phyloP scores from a whole-genome alignment of 2,888 invertebrate genomes.

The Venusia cambrica region DNA sequence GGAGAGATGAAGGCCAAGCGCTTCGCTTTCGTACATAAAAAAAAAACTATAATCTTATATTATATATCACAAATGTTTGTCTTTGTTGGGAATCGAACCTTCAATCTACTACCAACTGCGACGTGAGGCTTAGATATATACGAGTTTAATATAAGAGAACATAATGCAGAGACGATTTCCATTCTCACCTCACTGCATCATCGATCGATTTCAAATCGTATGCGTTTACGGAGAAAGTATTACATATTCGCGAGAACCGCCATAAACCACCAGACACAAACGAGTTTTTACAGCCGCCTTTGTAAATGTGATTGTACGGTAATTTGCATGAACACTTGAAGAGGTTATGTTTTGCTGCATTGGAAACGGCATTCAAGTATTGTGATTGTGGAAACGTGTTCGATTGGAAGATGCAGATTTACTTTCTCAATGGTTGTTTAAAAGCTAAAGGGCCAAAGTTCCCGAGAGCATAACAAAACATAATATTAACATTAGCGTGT shows the following conservation, averaged over 20 bases:
- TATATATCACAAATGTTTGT: too few relatives aligned
- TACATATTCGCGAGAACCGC: conserved; percentile 29
- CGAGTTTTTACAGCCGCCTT: conserved; percentile 34
- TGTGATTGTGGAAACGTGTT: conserved; percentile 13
- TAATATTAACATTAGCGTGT: too few relatives aligned
- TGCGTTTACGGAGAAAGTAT: conserved; percentile 51
- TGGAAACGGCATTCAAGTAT: conserved; percentile 16
- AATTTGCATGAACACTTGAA: conserved; percentile 26
- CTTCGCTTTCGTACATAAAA: conserved; percentile 1
- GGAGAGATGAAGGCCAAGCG: too few relatives aligned
- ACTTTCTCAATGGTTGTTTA: conserved; percentile 8
- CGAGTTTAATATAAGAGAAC: too few relatives aligned
- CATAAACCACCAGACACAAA: conserved; percentile 31
- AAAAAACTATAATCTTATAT: conserved; percentile 18
- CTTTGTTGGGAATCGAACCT: too few relatives aligned
- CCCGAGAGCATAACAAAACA: too few relatives aligned
- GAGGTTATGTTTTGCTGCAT: conserved; percentile 16
- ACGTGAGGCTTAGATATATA: too few relatives aligned
- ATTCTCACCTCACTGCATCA: conserved; percentile 21
- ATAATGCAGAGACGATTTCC: conserved; percentile 23
- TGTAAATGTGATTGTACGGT: conserved; percentile 26
- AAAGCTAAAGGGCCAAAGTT: neutral
- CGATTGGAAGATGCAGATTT: conserved; percentile 2
- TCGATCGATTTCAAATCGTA: conserved; percentile 35
- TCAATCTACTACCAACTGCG: too few relatives aligned